Base-by-base conservation (phyloP, 2,113 vertebrate species). In the Xenopus tropicalis region DNA sequence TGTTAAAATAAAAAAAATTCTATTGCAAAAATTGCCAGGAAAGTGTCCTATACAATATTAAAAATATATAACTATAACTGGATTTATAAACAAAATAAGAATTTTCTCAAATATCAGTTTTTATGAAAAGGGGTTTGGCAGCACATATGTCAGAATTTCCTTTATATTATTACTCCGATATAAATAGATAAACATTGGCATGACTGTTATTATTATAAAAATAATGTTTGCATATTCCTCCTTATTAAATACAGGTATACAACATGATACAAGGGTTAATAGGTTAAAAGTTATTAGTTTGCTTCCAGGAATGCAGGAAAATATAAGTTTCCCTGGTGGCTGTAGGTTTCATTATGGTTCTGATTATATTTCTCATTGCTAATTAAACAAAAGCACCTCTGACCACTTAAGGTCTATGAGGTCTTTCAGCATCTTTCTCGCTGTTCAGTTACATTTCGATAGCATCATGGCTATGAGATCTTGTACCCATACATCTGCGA, bases 281-380 rank as follows among this genome's bases (percentile, higher is more conserved):
- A 25, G 67, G 73, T 80, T 81, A 83, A 78, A 3, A 37, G 29
- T 2, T 37, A 37, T 37, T 37, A 37, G 29, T 7, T 74, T 68
- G 42, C 20, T 51, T 19, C 25, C 13, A 77, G 61, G 63, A 59
- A 78, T 74, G 1, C 77, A 17, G 61, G 68, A 69, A 74, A 66
- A 9, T 70, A 57, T 79, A 61, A 77, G 70, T 61, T 73, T 64
- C 57, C 72, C 21, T 19, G 66, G 51, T 37, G 78, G 24, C 61
- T 74, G 11, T 14, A 78, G 64, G 65, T 75, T 77, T 13, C 23
- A 51, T 44, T 76, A 78, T 20, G 23, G 79, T 67, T 83, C 71
- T 42, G 43, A n/a, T 69, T 1, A 78, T 75, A 64, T 78, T 0
- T 13, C 78, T 82, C 56, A 81, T 17, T 74, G 79, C 1, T 51